Evolutionary conservation across 1,140 invertebrate species (phyloP), one percentile per base, ranked within the genome.

Genomic region (Pinna nobilis): DNA sequence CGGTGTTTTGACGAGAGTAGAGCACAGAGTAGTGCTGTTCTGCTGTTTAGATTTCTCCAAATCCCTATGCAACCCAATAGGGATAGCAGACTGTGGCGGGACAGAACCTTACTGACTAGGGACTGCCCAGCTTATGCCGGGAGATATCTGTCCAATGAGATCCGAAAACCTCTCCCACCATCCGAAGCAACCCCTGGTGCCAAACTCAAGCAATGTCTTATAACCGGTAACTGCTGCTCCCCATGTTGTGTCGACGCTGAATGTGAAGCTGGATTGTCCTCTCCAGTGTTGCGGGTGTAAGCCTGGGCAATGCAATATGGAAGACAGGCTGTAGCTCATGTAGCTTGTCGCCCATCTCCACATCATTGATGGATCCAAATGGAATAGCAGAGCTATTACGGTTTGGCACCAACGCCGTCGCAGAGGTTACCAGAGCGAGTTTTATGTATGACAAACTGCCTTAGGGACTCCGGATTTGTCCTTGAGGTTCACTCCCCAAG

Each of bases 51-150:
- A 44, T 33, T 50, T 4, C 18, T 33, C 50, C 67, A 30, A 55
- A 65, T 25, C 30, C 74, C 60, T 51, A 68, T 23, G 51, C 55
- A 77, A 39, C 70, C 70, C 25, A 65, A 15, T 72, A 37, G 41
- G 64, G 50, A 20, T 32, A 30, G 32, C 44, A 35, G 41, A 37
- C 70, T 7, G 49, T 68, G 72, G 66, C 72, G 72, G 28, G n/a
- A 49, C 72, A 73, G 69, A 69, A 76, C 69, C 74, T 65, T 55
- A 72, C 33, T 76, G 74, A 28, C 69, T 53, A 37, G 53, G 30
- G 60, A 28, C 50, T 73, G 70, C 69, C 37, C 70, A 67, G 51
- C 63, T 69, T 74, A 33, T 67, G 70, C 44, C 35, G 63, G 61
- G 70, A 35, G 53, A 41, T 75, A 61, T 41, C 33, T 75, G 67